These are phyloP conservation scores for Tangachromis dhanisi DNA, from an alignment of 2,113 vertebrate genomes.

Conservation along the genomic window DNA sequence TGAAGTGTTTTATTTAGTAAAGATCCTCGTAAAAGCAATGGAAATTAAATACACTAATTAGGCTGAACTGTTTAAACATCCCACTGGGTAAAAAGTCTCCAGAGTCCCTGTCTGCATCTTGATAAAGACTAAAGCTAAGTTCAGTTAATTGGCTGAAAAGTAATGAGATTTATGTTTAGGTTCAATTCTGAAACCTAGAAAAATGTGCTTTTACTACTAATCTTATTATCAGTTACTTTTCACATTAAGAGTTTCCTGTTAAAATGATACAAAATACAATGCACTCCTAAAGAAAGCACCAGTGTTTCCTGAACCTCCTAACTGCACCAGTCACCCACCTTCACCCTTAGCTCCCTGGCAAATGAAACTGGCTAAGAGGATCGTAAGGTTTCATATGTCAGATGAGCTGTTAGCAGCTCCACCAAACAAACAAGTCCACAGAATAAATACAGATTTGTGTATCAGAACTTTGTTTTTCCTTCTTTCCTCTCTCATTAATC, in stretches of 20 bases:
- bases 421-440: neutral
- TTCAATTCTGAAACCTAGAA: neutral
- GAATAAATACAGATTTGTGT: neutral
- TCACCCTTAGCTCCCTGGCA: neutral
- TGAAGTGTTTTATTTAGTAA: slow-evolving; percentile 23
- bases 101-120: neutral
- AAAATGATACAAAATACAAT: neutral
- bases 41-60: neutral
- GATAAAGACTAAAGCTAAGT: neutral
- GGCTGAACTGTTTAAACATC: neutral
- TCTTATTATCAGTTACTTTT: neutral
- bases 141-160: neutral
- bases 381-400: neutral
- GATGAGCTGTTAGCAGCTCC: neutral
- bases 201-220: neutral
- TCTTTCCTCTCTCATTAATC: neutral
- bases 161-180: neutral
- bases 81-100: neutral
- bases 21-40: neutral
- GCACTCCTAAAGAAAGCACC: neutral
- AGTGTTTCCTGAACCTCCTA: neutral
- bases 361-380: neutral
- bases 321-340: neutral
- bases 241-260: neutral
- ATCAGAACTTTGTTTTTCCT: neutral